These are phyloP conservation scores for Bombus consobrinus DNA, from an alignment of 1,140 invertebrate species.

Conservation along the genomic window DNA sequence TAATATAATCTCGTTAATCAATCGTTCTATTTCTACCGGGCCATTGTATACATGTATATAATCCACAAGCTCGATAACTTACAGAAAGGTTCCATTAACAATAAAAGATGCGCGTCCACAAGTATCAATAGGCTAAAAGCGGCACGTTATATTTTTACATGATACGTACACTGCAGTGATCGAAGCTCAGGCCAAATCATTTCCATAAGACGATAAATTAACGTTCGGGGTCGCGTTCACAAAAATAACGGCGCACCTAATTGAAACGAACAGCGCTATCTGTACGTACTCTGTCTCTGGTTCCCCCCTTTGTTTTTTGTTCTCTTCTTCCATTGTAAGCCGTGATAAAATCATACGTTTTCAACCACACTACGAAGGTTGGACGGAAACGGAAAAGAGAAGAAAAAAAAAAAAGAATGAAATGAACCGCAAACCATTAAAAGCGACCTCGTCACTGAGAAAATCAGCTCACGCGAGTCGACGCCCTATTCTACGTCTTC, in stretches of 20 bases:
- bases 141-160: neutral
- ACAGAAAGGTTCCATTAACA: neutral
- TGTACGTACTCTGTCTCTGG: too few species aligned
- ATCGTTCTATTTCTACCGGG: neutral
- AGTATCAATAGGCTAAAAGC: neutral
- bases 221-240: neutral
- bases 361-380: neutral
- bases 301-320: neutral
- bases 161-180: neutral
- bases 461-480: neutral
- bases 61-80: neutral
- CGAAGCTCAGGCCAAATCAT: neutral
- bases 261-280: constrained; percentile 1
- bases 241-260: neutral
- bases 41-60: neutral
- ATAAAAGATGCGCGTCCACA: neutral
- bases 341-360: constrained; percentile 31
- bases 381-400: neutral
- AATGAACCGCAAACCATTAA: constrained; percentile 17
- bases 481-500: neutral
- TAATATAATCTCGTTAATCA: neutral
- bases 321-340: neutral
- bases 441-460: neutral
- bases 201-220: constrained; percentile 11
- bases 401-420: neutral